Evolutionary conservation across 2,888 invertebrate genomes (phyloP), one percentile per base, ranked within the genome.

Genomic region (Nowickia ferox): DNA sequence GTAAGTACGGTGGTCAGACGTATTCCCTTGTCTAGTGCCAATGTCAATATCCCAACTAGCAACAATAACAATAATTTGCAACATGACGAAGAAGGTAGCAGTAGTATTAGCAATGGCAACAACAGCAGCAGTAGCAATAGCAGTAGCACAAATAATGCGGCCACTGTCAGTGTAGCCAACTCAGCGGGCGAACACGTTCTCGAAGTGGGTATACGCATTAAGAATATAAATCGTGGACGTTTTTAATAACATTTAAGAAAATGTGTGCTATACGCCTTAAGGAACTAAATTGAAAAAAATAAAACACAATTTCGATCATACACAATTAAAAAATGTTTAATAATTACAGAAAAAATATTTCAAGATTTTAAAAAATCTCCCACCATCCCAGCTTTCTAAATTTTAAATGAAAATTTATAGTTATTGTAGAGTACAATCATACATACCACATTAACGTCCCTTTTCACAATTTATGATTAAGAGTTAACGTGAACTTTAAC

Each of bases 181-280:
- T 86, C 89, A 48, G 89, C 89, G 4, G 89, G 89, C 53, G 92
- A 92, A 51, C 92, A 92, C 86, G 91, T 92, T 65, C 88, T 92
- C 68, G 92, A 92, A 88, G 92, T 92, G 65, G 92, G 92, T 84
- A 92, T 92, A 84, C 91, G 92, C 79, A 92, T 92, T 80, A 92
- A 92, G 88, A 92, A 92, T 88, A 90, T 91, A 77, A 92, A 91
- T 88, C 88, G 92, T 69, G 90, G 89, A 59, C 90, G 92, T 46
- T 92, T 91, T 87, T 91, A 88, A 87, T 55, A 51, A 51, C 42
- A 40, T 63, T 61, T 38, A 48, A 1, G 19, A 0, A 15, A 30
- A 22, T 19, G 9, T 22, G 44, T 61, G 15, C 19, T 19, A 22
- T 8, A 40, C 40, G 19, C 44, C n/a, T 71, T 74, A 15, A 30